Conservation (phyloP, 2,113 vertebrate genomes). For the Syrmaticus mikado region DNA sequence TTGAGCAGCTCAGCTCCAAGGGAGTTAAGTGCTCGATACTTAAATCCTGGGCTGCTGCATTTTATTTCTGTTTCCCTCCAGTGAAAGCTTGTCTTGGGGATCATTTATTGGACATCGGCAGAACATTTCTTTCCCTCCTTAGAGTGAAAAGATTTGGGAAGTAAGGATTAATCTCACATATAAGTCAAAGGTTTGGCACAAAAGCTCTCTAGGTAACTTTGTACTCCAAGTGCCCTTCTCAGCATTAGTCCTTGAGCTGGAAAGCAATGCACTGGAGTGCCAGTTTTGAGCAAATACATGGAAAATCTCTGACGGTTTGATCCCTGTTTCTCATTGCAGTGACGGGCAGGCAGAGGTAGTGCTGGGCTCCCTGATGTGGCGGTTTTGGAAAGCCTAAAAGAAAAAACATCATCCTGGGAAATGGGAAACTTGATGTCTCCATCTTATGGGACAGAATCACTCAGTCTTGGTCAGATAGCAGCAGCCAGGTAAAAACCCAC, state of each 20-base stretch:
- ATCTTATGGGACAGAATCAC: neutral
- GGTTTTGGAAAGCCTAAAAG: neutral
- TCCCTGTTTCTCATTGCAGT: neutral
- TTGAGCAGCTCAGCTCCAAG: neutral
- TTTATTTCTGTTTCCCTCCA: neutral
- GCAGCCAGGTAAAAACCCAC: neutral
- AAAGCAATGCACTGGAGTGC: neutral
- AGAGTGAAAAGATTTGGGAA: neutral
- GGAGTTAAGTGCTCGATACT: neutral
- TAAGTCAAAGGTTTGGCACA: neutral
- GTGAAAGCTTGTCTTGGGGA: neutral
- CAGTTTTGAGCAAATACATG: neutral
- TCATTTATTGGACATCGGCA: neutral
- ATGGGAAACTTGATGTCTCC: neutral
- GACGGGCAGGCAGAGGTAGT: neutral
- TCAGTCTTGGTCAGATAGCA: neutral
- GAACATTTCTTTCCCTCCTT: neutral
- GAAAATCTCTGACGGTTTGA: neutral
- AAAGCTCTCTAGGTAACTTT: neutral
- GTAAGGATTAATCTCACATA: neutral
- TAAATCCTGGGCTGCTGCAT: neutral
- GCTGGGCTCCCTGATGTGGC: accelerated
- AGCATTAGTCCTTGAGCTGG: constrained; percentile 4
- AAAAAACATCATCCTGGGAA: neutral
- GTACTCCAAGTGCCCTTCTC: constrained; percentile 36